Evolutionary conservation across 2,888 invertebrate species (phyloP).

Genomic region (Thecocarcelia acutangulata): DNA sequence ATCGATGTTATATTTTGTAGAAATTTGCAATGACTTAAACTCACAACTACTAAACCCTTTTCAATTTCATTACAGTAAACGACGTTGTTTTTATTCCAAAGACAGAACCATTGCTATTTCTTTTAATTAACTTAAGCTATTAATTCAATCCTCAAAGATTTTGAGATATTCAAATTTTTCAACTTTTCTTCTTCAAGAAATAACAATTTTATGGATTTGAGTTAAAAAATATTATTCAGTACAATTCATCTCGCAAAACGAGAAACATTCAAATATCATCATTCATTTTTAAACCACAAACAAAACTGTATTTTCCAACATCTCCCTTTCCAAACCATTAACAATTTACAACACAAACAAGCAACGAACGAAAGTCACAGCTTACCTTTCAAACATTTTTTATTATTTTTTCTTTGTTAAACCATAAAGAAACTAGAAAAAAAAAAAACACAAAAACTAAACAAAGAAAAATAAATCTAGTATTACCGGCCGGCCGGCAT

Average conservation of each 20-base stretch:
- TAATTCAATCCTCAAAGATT: too few relatives aligned
- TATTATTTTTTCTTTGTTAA: slow-evolving; percentile 7
- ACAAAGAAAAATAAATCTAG: slow-evolving; percentile 54
- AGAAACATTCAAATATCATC: background rate
- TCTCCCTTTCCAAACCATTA: slow-evolving; percentile 13
- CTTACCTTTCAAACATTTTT: slow-evolving; percentile 31
- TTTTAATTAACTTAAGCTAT: too few relatives aligned
- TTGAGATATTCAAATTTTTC: too few relatives aligned
- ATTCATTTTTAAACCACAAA: background rate
- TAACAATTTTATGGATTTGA: too few relatives aligned
- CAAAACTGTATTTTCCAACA: background rate
- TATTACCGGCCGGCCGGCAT: slow-evolving; percentile 67
- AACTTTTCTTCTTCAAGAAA: too few relatives aligned
- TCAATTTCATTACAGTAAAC: too few relatives aligned
- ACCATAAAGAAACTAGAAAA: slow-evolving; percentile 36
- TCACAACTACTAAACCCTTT: too few relatives aligned
- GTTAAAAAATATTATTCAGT: too few relatives aligned
- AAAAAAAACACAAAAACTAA: slow-evolving; percentile 16
- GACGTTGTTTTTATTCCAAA: too few relatives aligned
- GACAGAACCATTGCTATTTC: too few relatives aligned
- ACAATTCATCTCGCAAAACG: background rate
- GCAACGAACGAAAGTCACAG: slow-evolving; percentile 42
- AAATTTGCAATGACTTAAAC: too few relatives aligned
- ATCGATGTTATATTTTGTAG: too few relatives aligned
- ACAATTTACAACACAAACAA: background rate